Evolutionary conservation across 2,888 invertebrate species (phyloP).

Genomic region (Oxyscelio sp.): DNA sequence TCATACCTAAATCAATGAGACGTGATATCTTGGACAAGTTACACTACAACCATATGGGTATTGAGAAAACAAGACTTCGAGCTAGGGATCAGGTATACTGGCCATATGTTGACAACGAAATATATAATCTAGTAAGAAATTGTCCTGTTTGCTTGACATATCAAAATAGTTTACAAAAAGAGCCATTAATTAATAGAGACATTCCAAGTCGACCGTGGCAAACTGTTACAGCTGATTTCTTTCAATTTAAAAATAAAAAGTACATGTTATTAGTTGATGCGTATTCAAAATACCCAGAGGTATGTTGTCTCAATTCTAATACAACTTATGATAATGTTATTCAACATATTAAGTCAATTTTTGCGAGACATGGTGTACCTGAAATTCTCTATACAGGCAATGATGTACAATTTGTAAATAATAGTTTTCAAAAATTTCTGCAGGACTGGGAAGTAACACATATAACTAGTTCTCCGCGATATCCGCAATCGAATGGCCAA

Average conservation of each 20-base stretch:
- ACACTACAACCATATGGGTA: constrained; percentile 78
- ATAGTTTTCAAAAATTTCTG: constrained; percentile 48
- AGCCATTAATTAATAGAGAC: constrained; percentile 69
- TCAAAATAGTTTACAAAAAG: constrained; percentile 50
- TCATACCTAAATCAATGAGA: constrained; percentile 74
- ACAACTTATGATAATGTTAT: constrained; percentile 71
- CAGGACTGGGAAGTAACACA: constrained; percentile 70
- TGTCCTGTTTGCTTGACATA: constrained; percentile 31
- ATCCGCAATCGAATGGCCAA: constrained; percentile 63
- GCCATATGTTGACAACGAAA: constrained; percentile 47
- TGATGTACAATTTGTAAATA: constrained; percentile 71
- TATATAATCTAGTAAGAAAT: not conserved
- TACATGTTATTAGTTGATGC: constrained; percentile 76
- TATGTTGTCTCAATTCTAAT: constrained; percentile 52
- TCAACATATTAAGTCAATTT: constrained; percentile 70
- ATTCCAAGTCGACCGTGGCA: constrained; percentile 74
- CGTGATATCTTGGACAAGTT: constrained; percentile 72
- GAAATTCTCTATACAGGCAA: constrained; percentile 73
- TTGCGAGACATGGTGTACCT: constrained; percentile 75
- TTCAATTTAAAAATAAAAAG: constrained; percentile 65
- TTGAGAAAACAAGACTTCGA: constrained; percentile 72
- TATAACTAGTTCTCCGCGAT: constrained; percentile 52
- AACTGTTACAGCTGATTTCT: constrained; percentile 73
- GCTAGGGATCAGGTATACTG: constrained; percentile 76
- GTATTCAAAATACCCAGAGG: constrained; percentile 78